Evolutionary conservation across 2,888 invertebrate species (phyloP).

Genomic region (Azorinus chamasolen): DNA sequence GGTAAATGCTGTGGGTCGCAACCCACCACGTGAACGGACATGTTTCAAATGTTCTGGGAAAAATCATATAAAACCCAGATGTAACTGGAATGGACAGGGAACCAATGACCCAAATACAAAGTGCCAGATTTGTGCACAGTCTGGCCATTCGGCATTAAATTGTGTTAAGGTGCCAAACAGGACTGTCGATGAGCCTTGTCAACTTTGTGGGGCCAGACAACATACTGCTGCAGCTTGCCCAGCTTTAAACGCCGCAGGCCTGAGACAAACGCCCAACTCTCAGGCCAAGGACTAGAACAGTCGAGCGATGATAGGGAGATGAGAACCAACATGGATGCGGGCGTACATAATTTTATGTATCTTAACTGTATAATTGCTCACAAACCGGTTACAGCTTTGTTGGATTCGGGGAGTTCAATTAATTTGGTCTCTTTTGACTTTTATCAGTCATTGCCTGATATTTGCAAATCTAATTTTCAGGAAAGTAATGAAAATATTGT

Average conservation of each 20-base stretch:
- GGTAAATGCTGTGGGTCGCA: too few relatives aligned
- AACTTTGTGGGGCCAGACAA: too few relatives aligned
- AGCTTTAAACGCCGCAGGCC: constrained; percentile 5
- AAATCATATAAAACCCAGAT: constrained; percentile 17
- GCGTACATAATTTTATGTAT: constrained; percentile 21
- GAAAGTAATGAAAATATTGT: constrained; percentile 4
- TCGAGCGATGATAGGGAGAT: background rate
- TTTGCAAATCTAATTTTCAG: too few relatives aligned
- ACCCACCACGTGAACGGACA: background rate
- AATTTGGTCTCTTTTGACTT: constrained; percentile 11
- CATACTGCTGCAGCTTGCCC: background rate
- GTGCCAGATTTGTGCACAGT: constrained; percentile 35
- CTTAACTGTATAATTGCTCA: constrained; percentile 9
- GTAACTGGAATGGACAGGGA: constrained; percentile 37
- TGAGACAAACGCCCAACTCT: constrained; percentile 3
- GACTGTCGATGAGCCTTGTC: background rate
- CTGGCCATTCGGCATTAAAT: constrained; percentile 6
- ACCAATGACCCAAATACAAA: background rate
- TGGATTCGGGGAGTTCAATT: constrained; percentile 34
- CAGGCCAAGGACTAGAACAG: background rate
- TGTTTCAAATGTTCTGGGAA: constrained; percentile 28
- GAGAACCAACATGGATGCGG: background rate
- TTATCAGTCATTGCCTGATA: constrained; percentile 16
- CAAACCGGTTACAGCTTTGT: constrained; percentile 17
- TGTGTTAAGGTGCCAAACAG: background rate